Percentiles rank a stretch among this genome's conserved stretches.
These are phyloP conservation scores for Conus betulinus DNA, from an alignment of 1,140 invertebrate genomes.

Conservation along the genomic window DNA sequence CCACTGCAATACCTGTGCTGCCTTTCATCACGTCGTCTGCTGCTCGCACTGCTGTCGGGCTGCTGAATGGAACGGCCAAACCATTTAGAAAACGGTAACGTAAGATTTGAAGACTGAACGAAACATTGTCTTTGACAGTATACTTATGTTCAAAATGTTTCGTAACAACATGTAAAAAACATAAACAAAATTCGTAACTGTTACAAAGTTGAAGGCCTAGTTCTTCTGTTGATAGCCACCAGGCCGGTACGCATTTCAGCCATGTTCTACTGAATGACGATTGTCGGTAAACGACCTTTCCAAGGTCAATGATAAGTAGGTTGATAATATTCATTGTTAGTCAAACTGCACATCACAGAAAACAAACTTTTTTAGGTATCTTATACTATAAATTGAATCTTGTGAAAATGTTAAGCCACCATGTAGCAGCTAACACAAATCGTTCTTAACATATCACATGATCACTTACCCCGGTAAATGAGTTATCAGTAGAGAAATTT, in stretches of 20 bases:
- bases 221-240: not conserved
- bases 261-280: not conserved
- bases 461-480: not conserved
- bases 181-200: not conserved
- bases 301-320: not conserved
- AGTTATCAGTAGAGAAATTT: no score
- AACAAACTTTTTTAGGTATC: not conserved
- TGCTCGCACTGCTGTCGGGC: not conserved
- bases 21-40: conserved; percentile 38
- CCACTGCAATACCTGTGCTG: conserved; percentile 13
- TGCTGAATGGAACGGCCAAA: not conserved
- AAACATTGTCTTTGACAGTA: not conserved
- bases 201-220: not conserved
- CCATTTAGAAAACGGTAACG: not conserved
- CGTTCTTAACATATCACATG: not conserved
- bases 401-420: no score
- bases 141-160: not conserved
- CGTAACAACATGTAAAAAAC: not conserved
- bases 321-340: not conserved
- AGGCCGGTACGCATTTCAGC: not conserved
- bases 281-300: conserved; percentile 9
- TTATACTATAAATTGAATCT: no score
- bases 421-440: not conserved
- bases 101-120: not conserved
- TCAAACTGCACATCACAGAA: no score